Conservation (phyloP, 1,140 invertebrate species). For the Mercenaria mercenaria region DNA sequence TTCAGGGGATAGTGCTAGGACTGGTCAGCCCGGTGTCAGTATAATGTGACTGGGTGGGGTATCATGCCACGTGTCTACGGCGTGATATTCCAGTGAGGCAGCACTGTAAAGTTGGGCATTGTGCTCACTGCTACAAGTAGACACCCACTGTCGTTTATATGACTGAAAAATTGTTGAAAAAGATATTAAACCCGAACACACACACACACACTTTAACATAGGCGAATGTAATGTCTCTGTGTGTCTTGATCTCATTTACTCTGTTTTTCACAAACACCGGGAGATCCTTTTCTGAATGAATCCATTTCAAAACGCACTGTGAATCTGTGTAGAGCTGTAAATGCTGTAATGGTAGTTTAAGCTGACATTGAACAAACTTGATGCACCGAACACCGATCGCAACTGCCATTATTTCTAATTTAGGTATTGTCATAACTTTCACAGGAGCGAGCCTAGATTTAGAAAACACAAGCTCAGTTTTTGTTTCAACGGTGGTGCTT, state of each 20-base stretch:
- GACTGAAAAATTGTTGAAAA: too few species aligned
- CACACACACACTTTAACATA: too few species aligned
- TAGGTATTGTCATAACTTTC: neutral
- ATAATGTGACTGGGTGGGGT: too few species aligned
- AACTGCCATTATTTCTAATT: neutral
- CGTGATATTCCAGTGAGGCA: too few species aligned
- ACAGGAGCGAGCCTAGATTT: neutral
- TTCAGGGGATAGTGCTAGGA: too few species aligned
- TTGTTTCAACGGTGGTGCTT: neutral
- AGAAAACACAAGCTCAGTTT: neutral
- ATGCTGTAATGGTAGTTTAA: neutral
- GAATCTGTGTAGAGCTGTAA: neutral
- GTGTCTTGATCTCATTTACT: neutral
- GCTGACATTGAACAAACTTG: neutral
- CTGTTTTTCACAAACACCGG: conserved; percentile 25
- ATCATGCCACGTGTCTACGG: too few species aligned
- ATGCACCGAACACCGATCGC: conserved; percentile 12
- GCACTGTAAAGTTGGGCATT: too few species aligned
- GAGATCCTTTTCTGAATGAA: neutral
- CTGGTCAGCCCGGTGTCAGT: too few species aligned
- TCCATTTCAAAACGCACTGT: conserved; percentile 16
- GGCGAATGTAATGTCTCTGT: neutral
- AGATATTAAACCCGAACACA: too few species aligned
- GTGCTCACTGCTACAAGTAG: too few species aligned
- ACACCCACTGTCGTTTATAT: too few species aligned